Evolutionary conservation across 2,888 invertebrate genomes (phyloP).

Genomic region (Xylota segnis): DNA sequence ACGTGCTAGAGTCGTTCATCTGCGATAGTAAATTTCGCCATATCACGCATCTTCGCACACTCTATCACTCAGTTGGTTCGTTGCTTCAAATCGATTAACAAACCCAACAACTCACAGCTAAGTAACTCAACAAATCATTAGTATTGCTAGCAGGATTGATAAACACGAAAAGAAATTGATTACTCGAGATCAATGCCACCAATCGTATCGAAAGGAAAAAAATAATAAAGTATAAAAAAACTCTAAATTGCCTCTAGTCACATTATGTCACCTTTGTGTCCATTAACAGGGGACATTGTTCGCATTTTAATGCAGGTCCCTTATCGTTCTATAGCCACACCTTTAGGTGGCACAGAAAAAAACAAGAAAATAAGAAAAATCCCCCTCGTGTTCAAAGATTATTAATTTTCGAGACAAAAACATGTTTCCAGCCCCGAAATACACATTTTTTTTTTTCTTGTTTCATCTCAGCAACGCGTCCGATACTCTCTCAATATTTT

Average conservation of each 20-base stretch:
- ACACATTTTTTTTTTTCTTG: background rate
- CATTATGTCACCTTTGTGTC: conserved; percentile 2
- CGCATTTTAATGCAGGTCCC: conserved; percentile 43
- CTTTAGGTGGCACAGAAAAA: conserved; percentile 15
- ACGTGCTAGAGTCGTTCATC: conserved; percentile 19
- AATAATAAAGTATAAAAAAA: background rate
- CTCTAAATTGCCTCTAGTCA: background rate
- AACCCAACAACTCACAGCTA: background rate
- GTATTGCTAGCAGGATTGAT: conserved; percentile 7
- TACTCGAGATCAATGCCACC: conserved; percentile 5
- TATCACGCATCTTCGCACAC: conserved; percentile 9
- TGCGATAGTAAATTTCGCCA: conserved; percentile 35
- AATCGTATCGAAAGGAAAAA: background rate
- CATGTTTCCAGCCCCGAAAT: conserved; percentile 31
- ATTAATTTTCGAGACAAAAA: conserved; percentile 6
- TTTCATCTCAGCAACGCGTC: conserved; percentile 20
- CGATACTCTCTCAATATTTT: conserved; percentile 13
- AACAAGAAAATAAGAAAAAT: background rate
- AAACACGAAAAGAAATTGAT: conserved; percentile 12
- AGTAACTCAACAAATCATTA: background rate
- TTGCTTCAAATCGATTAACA: background rate
- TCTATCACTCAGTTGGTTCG: background rate
- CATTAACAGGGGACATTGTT: conserved; percentile 38
- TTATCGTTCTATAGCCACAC: conserved; percentile 50
- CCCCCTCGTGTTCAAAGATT: background rate